Base-by-base conservation (phyloP, 1,140 invertebrate genomes). In the Acyrthosiphon pisum region DNA sequence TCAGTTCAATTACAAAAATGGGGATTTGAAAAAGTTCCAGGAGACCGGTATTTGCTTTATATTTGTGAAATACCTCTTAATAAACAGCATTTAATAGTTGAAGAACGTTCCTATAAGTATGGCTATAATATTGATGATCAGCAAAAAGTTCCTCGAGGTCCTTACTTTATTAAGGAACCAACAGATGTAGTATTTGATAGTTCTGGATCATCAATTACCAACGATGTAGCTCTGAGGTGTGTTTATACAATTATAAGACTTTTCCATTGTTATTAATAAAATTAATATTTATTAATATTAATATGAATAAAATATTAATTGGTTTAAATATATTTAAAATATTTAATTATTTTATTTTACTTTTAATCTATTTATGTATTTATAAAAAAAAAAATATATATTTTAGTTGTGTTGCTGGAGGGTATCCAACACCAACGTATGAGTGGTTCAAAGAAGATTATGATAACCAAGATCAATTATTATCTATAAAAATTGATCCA, bases 401-500 rank as follows among this genome's bases (percentile, higher is more conserved):
- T 84, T 53, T 88, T 88, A 96, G 96, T 94, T 99, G 98, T 95
- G 95, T 98, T 93, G 98, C 98, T 94, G 97, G 97, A 89, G 98
- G 98, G 4, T 99, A 97, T 95, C 99, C 99, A 7, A 96, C 97
- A 26, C 98, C 98, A 0, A 97, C 96, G 14, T 99, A 99, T 95
- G 96, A 97, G 94, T 99, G 98, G 98, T 99, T 96, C 94, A 97
- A 97, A 94, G 98, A 99, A 96, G 96, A 97, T 94, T 98, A 98
- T 95, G 96, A 97, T 94, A 97, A 98, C 94, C 46, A 93, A 44
- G 97, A 98, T 94, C 96, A 96, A 53, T 94, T 98, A 7, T 95
- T 97, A 93, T 96, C 96, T 26, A 96, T 95, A 68, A 96, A 96
- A 95, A 98, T 99, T 94, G 96, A 99, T 95, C 98, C 98, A 1